A percentile compares a stretch with the other conserved stretches of the same genome.
These are phyloP conservation scores for Erethizon dorsatum DNA, from an alignment of 2,797 vertebrate species.

Conservation along the genomic window DNA sequence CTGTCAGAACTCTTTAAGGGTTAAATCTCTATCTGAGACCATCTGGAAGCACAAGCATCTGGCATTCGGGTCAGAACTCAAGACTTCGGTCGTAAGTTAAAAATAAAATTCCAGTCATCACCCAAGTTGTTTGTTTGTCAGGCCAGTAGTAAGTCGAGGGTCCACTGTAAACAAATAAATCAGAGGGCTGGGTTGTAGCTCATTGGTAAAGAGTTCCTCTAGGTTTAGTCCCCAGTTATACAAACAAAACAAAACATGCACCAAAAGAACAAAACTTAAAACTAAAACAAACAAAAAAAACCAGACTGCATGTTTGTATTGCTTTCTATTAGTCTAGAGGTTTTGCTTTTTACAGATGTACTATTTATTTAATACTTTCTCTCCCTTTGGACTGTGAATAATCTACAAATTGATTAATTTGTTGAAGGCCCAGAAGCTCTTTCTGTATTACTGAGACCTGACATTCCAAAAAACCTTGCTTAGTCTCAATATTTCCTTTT, in stretches of 20 bases:
- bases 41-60: too few relatives aligned
- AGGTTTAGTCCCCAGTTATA: not conserved
- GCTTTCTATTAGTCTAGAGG: not conserved
- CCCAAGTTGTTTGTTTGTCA: not conserved
- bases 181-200: not conserved
- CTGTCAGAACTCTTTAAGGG: too few relatives aligned
- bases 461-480: not conserved
- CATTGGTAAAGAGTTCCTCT: not conserved
- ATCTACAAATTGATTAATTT: not conserved
- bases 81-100: too few relatives aligned
- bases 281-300: not conserved
- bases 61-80: too few relatives aligned
- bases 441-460: not conserved
- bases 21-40: too few relatives aligned
- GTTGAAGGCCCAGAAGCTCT: not conserved
- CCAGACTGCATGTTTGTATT: constrained; percentile 1
- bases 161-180: not conserved
- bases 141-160: not conserved
- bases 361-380: not conserved
- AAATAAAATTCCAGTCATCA: too few relatives aligned
- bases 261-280: not conserved
- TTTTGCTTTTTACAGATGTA: not conserved
- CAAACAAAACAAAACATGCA: not conserved
- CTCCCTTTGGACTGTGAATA: not conserved
- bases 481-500: not conserved